Conservation (phyloP, 1,140 invertebrate genomes). For the Calliphora vicina region DNA sequence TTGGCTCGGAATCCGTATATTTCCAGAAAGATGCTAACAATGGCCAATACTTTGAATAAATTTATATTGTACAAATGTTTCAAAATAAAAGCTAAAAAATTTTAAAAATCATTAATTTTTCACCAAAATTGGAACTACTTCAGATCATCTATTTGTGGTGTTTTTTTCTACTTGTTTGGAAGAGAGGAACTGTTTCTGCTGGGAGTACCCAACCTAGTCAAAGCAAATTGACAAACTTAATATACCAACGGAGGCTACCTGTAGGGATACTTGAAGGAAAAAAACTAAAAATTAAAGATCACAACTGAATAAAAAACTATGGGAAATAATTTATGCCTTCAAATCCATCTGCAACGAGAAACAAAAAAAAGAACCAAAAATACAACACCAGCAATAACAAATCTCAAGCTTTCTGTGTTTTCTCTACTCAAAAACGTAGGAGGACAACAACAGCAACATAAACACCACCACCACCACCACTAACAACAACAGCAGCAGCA, state of each 20-base stretch:
- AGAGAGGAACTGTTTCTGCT: too few relatives aligned
- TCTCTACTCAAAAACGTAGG: constrained; percentile 18
- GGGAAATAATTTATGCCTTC: constrained; percentile 62
- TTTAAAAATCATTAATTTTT: too few relatives aligned
- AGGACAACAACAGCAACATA: constrained; percentile 5
- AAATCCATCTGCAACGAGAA: constrained; percentile 32
- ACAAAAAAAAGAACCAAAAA: neutral
- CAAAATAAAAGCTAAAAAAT: too few relatives aligned
- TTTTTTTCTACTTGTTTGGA: too few relatives aligned
- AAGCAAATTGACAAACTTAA: constrained; percentile 13
- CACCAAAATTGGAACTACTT: too few relatives aligned
- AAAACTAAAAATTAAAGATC: constrained; percentile 25
- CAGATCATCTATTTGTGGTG: too few relatives aligned
- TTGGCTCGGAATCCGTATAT: too few relatives aligned
- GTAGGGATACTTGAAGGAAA: neutral
- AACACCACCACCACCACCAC: too few relatives aligned
- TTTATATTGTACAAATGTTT: too few relatives aligned
- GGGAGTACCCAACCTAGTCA: too few relatives aligned
- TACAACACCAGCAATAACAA: neutral
- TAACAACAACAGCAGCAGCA: neutral
- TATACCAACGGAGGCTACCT: constrained; percentile 51
- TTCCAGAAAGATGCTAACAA: too few relatives aligned
- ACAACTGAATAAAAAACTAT: constrained; percentile 49
- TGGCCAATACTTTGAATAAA: too few relatives aligned
- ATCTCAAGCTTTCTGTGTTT: constrained; percentile 4